Conservation (phyloP, 2,113 vertebrate genomes). For the Urocolius indicus region DNA sequence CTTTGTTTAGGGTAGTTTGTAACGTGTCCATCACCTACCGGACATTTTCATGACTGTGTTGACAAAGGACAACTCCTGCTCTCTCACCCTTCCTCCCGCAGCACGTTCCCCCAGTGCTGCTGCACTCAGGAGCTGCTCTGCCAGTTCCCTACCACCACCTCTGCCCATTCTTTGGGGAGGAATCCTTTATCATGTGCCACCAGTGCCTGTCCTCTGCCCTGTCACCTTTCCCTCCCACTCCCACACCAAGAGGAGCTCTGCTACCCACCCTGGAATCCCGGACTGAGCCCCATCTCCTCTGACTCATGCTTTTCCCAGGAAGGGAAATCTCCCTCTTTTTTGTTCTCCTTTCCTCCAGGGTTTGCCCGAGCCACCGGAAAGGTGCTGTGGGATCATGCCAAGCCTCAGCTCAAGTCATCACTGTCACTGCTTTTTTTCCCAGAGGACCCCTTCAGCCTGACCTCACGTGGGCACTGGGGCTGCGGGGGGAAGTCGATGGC, state of each 20-base stretch:
- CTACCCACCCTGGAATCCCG: accelerated
- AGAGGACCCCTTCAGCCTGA: background rate
- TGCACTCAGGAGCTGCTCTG: background rate
- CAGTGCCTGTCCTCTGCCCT: background rate
- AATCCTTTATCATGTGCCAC: background rate
- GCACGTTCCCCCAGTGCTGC: accelerated
- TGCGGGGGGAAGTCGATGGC: background rate
- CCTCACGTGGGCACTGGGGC: accelerated
- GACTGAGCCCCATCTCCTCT: background rate
- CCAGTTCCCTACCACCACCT: background rate
- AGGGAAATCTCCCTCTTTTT: background rate
- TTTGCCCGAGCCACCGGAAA: background rate
- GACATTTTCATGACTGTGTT: background rate
- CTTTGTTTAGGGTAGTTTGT: background rate
- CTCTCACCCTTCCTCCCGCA: background rate
- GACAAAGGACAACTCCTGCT: background rate
- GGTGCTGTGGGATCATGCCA: background rate
- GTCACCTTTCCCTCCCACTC: background rate
- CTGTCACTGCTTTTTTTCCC: background rate
- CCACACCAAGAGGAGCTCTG: accelerated
- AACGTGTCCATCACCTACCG: background rate
- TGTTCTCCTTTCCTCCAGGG: background rate
- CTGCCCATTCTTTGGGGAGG: background rate
- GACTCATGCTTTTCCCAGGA: background rate
- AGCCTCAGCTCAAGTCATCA: background rate